Base-by-base conservation (phyloP, 2,113 vertebrate genomes). In the Cnemophilus loriae region DNA sequence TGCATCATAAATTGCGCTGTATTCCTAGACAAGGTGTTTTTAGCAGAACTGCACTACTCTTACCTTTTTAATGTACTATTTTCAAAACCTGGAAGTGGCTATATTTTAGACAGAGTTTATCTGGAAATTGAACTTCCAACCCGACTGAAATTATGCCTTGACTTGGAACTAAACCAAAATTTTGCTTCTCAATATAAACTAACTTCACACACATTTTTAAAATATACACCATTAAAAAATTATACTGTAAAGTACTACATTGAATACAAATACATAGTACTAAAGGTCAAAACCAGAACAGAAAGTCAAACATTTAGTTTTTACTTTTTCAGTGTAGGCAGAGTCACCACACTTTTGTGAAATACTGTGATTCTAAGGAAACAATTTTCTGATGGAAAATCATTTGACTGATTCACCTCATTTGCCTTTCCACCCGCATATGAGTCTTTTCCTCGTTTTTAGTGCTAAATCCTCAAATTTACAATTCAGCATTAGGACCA, bases 401-500 rank as follows among this genome's bases (percentile, higher is more conserved):
- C 0, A 67, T 56, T 23, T 33, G 20, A 33, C 5, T 50, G 32
- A 42, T 27, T 35, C 13, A n/a, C 5, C 4, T 10, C 0, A 0
- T 13, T 8, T 7, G 6, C 23, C 23, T 16, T 63, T 7, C 26
- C 57, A 32, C 24, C 46, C 44, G 78, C 18, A 26, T 32, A 24
- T 41, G 19, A 82, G 16, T 60, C 32, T 28, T 84, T 59, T 27
- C 37, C 41, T 60, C 16, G 0, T 32, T 90, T 84, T 78, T 52
- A 76, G 22, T 41, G 32, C 37, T 91, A 94, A 84, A 89, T 59
- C 7, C 17, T 26, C 15, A 57, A 33, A 50, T 70, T 64, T 64
- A 55, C 52, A 89, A 78, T 89, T 93, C 80, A 84, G 42, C 35
- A 64, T 22, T 49, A 70, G 52, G n/a, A 79, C 4, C 24, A 95